Conservation (phyloP, 2,888 invertebrate species). For the Dorcus hopei region DNA sequence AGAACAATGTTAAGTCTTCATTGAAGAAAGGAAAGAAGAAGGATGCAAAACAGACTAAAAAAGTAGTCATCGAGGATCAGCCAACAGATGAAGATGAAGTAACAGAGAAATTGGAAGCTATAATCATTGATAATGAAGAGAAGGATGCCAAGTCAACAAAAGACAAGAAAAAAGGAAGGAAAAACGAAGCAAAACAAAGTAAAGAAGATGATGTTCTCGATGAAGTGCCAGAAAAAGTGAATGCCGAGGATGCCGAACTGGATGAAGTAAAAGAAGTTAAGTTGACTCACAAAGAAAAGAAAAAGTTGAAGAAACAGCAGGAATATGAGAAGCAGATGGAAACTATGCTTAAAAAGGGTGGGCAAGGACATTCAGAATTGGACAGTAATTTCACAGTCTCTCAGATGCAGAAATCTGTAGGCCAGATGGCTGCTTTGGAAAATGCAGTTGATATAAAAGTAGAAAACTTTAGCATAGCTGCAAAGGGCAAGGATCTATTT, state of each 20-base stretch:
- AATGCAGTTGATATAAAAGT: slow-evolving; percentile 97
- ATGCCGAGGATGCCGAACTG: slow-evolving; percentile 14
- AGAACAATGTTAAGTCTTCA: too few species aligned
- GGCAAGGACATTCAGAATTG: slow-evolving; percentile 84
- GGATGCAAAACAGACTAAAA: slow-evolving; percentile 19
- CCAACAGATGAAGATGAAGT: slow-evolving; percentile 46
- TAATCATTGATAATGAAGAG: slow-evolving; percentile 16
- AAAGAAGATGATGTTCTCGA: slow-evolving; percentile 1
- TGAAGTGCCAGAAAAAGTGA: slow-evolving; percentile 13
- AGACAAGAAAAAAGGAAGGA: slow-evolving; percentile 21
- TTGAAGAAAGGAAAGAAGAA: slow-evolving; percentile 38
- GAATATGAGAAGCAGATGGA: slow-evolving; percentile 89
- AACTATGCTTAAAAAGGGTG: slow-evolving; percentile 78
- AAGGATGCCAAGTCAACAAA: slow-evolving; percentile 20
- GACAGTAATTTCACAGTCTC: slow-evolving; percentile 96
- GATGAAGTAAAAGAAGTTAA: slow-evolving; percentile 61
- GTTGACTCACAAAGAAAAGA: slow-evolving; percentile 87
- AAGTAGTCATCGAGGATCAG: too few species aligned
- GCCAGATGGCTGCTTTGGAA: slow-evolving; percentile 77
- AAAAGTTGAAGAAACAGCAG: slow-evolving; percentile 83
- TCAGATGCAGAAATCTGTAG: slow-evolving; percentile 70
- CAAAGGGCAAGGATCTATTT: slow-evolving; percentile 95
- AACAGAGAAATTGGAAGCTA: slow-evolving; percentile 18
- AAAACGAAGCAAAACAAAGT: slow-evolving; percentile 26
- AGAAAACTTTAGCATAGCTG: slow-evolving; percentile 96